phyloP scores from a whole-genome alignment of 2,113 vertebrate genomes.

The Argyrosomus japonicus region DNA sequence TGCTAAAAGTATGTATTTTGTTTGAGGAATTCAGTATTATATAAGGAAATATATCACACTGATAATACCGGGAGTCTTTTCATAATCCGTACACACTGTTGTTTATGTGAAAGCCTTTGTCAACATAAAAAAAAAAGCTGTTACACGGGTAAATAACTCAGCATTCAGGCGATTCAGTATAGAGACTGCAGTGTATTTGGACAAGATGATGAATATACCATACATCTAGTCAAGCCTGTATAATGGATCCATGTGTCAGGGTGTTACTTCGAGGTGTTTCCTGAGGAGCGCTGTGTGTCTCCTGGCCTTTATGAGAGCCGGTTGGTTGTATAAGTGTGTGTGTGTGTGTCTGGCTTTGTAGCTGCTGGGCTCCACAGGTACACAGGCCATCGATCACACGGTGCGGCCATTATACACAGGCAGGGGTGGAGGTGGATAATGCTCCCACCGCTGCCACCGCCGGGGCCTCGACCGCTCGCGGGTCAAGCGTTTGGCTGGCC shows the following conservation, averaged over 20 bases:
- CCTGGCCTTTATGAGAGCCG: slow-evolving; percentile 58
- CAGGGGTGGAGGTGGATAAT: slow-evolving; percentile 73
- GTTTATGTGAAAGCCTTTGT: neutral
- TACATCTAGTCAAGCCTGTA: slow-evolving; percentile 53
- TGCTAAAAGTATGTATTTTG: neutral
- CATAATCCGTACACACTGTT: neutral
- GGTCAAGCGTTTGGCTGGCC: slow-evolving; percentile 74
- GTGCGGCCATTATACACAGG: slow-evolving; percentile 72
- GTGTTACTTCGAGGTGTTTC: slow-evolving; percentile 69
- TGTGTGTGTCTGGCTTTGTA: slow-evolving; percentile 43
- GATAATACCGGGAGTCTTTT: neutral
- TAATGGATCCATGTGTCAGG: slow-evolving; percentile 73
- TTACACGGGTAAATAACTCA: neutral
- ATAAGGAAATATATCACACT: neutral
- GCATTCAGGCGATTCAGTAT: neutral
- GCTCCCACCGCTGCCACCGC: slow-evolving; percentile 68
- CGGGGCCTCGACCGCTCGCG: slow-evolving; percentile 64
- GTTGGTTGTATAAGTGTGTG: slow-evolving; percentile 34
- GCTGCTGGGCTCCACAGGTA: slow-evolving; percentile 75
- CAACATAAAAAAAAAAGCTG: neutral
- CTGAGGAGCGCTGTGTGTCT: slow-evolving; percentile 64
- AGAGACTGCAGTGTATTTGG: slow-evolving; percentile 32
- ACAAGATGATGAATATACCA: slow-evolving; percentile 66
- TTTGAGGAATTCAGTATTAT: neutral
- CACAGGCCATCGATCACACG: slow-evolving; percentile 78